phyloP scores from a whole-genome alignment of 2,113 vertebrate species.

The Spilogale gracilis region DNA sequence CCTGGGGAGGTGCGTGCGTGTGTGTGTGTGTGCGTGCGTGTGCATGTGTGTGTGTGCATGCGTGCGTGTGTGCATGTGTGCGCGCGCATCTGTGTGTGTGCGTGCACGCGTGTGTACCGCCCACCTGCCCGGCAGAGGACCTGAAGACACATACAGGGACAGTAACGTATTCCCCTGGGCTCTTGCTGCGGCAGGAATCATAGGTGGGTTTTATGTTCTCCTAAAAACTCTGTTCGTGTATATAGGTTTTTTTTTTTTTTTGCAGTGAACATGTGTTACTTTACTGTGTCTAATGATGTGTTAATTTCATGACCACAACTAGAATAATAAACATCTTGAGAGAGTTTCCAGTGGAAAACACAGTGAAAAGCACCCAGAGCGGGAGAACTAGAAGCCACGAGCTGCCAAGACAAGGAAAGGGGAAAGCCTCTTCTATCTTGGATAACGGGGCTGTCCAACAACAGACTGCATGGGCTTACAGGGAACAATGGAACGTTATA shows the following conservation, averaged over 20 bases:
- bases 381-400: not conserved
- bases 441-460: not conserved
- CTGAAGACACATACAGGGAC: not conserved
- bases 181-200: not conserved
- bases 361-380: not conserved
- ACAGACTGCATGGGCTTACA: not conserved
- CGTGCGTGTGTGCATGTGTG: too few relatives aligned
- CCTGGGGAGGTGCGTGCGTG: accelerated
- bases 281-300: not conserved
- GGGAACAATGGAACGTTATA: not conserved
- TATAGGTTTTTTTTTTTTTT: not conserved
- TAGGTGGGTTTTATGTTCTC: not conserved
- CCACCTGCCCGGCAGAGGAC: not conserved
- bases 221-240: not conserved
- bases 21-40: too few relatives aligned
- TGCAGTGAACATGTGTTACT: not conserved
- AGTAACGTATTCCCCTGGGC: not conserved
- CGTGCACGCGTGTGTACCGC: not conserved
- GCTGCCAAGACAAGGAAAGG: not conserved
- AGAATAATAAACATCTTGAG: not conserved
- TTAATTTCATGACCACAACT: not conserved
- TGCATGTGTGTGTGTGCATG: too few relatives aligned
- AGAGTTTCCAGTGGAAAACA: not conserved
- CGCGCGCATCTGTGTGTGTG: too few relatives aligned
- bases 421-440: not conserved